phyloP scores from a whole-genome alignment of 2,888 invertebrate species.

The Allacma fusca region DNA sequence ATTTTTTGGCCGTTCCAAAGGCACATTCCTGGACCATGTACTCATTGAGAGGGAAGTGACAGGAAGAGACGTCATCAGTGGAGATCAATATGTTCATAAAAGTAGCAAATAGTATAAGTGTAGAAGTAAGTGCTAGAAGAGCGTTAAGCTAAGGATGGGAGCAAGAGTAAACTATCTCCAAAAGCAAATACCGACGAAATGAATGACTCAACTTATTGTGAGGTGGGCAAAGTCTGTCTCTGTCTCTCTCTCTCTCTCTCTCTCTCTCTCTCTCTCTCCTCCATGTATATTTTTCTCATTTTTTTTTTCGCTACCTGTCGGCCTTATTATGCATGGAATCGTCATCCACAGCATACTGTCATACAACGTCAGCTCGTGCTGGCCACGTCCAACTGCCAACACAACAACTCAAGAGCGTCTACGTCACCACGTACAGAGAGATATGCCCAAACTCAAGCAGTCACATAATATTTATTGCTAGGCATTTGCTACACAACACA shows the following conservation, averaged over 20 bases:
- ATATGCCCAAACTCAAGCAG: no score
- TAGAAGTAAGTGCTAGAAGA: no score
- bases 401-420: no score
- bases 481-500: no score
- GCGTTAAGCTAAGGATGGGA: no score
- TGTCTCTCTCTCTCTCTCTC: not conserved
- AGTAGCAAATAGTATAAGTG: no score
- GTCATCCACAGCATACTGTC: not conserved
- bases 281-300: not conserved
- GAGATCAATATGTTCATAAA: not conserved
- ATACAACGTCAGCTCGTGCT: no score
- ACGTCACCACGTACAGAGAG: no score
- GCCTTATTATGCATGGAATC: not conserved
- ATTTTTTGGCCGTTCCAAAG: not conserved
- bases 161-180: slow-evolving; percentile 18
- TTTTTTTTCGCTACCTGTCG: no score
- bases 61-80: not conserved
- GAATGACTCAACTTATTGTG: slow-evolving; percentile 23
- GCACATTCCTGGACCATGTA: slow-evolving; percentile 2
- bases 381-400: no score
- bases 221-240: not conserved
- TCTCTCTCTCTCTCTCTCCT: not conserved
- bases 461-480: no score
- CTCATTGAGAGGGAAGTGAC: slow-evolving; percentile 5
- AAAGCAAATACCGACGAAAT: slow-evolving; percentile 4